Evolutionary conservation across 2,888 invertebrate species (phyloP).

Genomic region (Andrena flavipes): DNA sequence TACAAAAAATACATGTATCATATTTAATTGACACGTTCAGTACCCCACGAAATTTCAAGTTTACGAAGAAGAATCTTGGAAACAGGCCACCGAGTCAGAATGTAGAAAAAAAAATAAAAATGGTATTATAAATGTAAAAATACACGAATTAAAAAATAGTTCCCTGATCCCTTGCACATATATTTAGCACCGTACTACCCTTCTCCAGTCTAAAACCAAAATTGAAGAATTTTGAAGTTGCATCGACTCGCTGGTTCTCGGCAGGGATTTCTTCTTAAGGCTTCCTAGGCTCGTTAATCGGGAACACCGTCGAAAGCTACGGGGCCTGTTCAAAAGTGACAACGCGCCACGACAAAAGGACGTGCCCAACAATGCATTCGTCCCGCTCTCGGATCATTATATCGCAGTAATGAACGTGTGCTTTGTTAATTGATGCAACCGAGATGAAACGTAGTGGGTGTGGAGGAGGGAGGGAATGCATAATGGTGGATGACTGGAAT

Average conservation of each 20-base stretch:
- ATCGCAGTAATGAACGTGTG: constrained; percentile 69
- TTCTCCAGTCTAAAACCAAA: no score
- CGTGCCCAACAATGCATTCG: constrained; percentile 45
- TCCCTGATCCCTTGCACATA: no score
- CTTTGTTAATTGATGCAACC: constrained; percentile 71
- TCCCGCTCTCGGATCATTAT: constrained; percentile 59
- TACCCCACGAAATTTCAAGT: no score
- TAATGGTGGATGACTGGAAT: constrained; percentile 32
- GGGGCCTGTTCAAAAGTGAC: constrained; percentile 39
- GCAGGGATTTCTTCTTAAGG: neutral
- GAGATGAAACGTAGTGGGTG: constrained; percentile 60
- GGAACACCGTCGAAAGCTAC: constrained; percentile 7
- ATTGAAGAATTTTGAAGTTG: neutral
- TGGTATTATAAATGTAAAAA: no score
- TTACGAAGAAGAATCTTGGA: no score
- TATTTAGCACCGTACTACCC: no score
- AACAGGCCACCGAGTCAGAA: no score
- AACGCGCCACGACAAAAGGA: constrained; percentile 48
- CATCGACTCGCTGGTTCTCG: constrained; percentile 6
- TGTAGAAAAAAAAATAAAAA: no score
- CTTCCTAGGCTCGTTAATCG: constrained; percentile 37
- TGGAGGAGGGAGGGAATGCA: constrained; percentile 11
- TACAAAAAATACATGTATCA: no score
- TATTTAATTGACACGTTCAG: no score
- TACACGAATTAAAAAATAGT: no score